A percentile compares a stretch with the other conserved stretches of the same genome.
phyloP scores from a whole-genome alignment of 2,888 invertebrate species.

The Aspidiotus destructor region DNA sequence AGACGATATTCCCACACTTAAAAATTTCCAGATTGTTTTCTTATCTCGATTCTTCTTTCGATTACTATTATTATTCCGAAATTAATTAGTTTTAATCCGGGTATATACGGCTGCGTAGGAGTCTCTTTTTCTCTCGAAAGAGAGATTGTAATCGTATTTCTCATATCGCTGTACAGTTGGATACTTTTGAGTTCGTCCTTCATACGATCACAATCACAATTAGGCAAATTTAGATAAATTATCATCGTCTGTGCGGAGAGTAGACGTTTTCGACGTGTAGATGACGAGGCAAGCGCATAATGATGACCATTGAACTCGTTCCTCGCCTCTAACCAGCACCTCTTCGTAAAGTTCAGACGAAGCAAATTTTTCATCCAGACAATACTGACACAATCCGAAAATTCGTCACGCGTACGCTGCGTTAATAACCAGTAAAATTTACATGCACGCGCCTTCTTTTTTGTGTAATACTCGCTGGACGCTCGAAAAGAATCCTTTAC shows the following conservation, averaged over 20 bases:
- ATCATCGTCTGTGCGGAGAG: too few relatives aligned
- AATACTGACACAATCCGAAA: too few relatives aligned
- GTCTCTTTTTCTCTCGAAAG: too few relatives aligned
- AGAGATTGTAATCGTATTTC: too few relatives aligned
- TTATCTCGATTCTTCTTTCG: neutral
- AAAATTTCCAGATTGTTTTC: slow-evolving; percentile 3
- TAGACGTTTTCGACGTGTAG: too few relatives aligned
- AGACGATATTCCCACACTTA: slow-evolving; percentile 21
- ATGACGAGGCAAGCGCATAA: neutral
- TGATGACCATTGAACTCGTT: neutral
- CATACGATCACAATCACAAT: too few relatives aligned
- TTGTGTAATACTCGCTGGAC: slow-evolving; percentile 8
- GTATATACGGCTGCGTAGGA: too few relatives aligned
- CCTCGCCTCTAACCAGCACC: neutral
- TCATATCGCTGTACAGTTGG: too few relatives aligned
- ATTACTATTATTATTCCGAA: neutral
- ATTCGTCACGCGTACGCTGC: neutral
- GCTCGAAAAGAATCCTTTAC: neutral
- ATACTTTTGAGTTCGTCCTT: too few relatives aligned
- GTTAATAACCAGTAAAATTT: neutral
- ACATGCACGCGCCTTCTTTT: slow-evolving; percentile 24
- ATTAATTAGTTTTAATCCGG: neutral
- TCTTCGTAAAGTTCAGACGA: too few relatives aligned
- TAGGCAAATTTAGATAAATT: too few relatives aligned
- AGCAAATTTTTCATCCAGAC: too few relatives aligned